Evolutionary conservation across 2,113 vertebrate genomes (phyloP).

Genomic region (Lasiurus cinereus): DNA sequence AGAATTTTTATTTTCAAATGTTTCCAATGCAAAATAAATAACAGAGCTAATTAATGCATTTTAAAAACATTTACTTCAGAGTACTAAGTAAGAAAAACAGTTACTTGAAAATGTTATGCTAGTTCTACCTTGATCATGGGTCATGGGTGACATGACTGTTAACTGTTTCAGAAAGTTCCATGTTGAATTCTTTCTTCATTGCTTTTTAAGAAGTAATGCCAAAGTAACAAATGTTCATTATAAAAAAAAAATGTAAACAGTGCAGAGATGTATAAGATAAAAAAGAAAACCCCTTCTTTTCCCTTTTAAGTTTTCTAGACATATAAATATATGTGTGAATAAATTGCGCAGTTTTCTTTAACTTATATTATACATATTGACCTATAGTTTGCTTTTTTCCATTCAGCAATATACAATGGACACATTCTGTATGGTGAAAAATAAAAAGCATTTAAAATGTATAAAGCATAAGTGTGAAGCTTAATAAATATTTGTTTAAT

Average conservation of each 20-base stretch:
- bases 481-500: not conserved
- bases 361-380: not conserved
- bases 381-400: not conserved
- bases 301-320: not conserved
- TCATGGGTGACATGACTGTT: not conserved
- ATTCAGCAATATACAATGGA: not conserved
- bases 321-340: not conserved
- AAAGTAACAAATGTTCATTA: not conserved
- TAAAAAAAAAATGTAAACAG: not conserved
- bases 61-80: slow-evolving; percentile 32
- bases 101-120: not conserved
- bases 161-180: slow-evolving; percentile 1
- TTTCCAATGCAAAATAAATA: not conserved
- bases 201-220: not conserved
- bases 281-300: not conserved
- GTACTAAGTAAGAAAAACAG: not conserved
- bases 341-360: not conserved
- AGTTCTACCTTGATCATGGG: not conserved
- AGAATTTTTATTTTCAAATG: not conserved
- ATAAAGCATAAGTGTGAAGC: not conserved
- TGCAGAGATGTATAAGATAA: not conserved
- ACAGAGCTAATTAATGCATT: not conserved
- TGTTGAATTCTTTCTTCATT: not conserved
- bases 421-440: not conserved
- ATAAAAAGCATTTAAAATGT: not conserved